phyloP scores from a whole-genome alignment of 2,113 vertebrate genomes.

The Saguinus midas region DNA sequence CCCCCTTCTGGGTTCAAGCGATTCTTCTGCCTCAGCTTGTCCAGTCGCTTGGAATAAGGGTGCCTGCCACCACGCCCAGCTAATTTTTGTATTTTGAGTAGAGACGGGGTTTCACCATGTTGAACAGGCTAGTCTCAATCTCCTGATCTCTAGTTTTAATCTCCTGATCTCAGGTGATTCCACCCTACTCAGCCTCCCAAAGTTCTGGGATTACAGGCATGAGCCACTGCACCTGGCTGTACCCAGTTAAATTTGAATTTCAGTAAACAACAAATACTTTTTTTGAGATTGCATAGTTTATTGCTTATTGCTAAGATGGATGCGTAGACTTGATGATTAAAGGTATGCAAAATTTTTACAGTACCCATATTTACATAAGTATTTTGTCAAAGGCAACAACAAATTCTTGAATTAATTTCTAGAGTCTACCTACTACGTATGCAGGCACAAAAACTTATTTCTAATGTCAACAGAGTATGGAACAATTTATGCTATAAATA shows the following conservation, averaged over 20 bases:
- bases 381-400: conserved; percentile 75
- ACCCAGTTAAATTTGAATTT: not conserved
- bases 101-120: no score
- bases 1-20: no score
- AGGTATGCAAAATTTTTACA: conserved; percentile 80
- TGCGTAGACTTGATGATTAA: conserved; percentile 39
- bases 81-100: no score
- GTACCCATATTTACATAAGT: conserved; percentile 82
- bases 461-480: conserved; percentile 71
- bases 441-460: conserved; percentile 69
- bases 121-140: no score
- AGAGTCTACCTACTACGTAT: not conserved
- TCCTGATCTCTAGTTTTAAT: no score
- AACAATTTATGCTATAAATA: conserved; percentile 64
- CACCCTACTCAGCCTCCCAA: no score
- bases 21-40: no score
- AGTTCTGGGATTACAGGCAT: no score
- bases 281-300: conserved; percentile 80
- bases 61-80: no score
- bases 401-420: conserved; percentile 25
- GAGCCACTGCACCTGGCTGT: no score
- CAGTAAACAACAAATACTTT: not conserved
- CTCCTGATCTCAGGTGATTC: no score
- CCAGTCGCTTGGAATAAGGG: no score
- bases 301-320: conserved; percentile 77